Conservation (phyloP, 2,888 invertebrate genomes). For the Torymus tubicola region DNA sequence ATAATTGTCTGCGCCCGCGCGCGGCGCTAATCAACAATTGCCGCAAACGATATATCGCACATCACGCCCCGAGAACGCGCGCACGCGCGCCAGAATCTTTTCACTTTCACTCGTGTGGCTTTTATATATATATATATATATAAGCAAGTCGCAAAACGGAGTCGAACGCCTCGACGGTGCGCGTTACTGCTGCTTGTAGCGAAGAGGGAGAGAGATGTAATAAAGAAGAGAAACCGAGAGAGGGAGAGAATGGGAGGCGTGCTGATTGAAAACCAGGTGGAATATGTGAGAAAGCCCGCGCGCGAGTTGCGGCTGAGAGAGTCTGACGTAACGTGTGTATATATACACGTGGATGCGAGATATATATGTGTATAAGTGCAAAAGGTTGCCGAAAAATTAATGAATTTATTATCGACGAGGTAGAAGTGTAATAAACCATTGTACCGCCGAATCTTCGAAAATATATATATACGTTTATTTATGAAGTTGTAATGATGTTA, state of each 20-base stretch:
- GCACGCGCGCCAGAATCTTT: constrained; percentile 15
- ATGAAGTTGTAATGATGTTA: no score
- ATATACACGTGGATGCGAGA: no score
- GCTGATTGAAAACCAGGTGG: no score
- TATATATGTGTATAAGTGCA: no score
- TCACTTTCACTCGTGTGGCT: constrained; percentile 28
- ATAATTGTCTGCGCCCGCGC: constrained; percentile 37
- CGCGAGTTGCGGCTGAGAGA: no score
- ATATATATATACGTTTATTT: no score
- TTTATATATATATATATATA: not conserved
- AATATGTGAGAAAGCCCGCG: constrained; percentile 14
- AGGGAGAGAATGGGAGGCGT: not conserved
- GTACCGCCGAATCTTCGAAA: no score
- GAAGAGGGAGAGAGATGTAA: not conserved
- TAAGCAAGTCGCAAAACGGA: not conserved
- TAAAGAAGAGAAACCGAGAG: not conserved
- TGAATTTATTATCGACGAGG: no score
- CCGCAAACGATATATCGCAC: constrained; percentile 32
- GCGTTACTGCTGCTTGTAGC: not conserved
- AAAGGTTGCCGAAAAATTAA: no score
- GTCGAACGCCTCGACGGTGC: not conserved
- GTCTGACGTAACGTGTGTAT: no score
- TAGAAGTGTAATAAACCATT: no score
- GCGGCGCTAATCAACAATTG: constrained; percentile 45
- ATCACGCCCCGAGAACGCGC: constrained; percentile 35